These are phyloP conservation scores for Clamator glandarius DNA, from an alignment of 2,797 vertebrate genomes.

Conservation along the genomic window DNA sequence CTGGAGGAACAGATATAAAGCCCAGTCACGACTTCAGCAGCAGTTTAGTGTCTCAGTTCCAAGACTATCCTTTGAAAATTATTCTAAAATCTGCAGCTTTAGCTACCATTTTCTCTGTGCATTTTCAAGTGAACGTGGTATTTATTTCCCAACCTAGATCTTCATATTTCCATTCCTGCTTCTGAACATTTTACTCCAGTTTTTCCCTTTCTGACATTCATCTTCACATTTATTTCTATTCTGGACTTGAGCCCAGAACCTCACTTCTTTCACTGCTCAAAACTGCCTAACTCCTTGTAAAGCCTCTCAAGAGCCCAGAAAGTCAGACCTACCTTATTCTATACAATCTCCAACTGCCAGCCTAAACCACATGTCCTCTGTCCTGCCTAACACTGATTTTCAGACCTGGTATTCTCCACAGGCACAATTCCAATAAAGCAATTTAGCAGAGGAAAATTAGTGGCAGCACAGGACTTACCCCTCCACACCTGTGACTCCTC, in stretches of 20 bases:
- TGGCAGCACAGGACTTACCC: not conserved
- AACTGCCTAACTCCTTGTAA: not conserved
- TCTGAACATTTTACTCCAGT: not conserved
- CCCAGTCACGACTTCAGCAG: not conserved
- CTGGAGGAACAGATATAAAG: not conserved
- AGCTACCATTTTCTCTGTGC: not conserved
- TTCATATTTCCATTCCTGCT: not conserved
- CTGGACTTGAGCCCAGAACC: not conserved
- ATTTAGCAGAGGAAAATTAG: not conserved
- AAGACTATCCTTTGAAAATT: not conserved
- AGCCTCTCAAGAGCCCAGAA: not conserved
- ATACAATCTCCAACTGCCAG: not conserved
- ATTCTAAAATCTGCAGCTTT: not conserved
- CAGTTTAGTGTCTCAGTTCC: not conserved
- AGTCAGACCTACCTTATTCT: not conserved
- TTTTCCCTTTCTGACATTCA: not conserved
- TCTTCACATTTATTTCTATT: not conserved
- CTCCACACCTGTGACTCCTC: not conserved
- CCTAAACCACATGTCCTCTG: not conserved
- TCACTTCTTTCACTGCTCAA: not conserved
- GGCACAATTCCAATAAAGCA: conserved; percentile 11
- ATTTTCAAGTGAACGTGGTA: not conserved
- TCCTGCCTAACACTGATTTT: not conserved
- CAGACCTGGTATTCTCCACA: not conserved
- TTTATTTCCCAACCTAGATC: not conserved